These are phyloP conservation scores for Halictus ligatus DNA, from an alignment of 2,888 invertebrate species.

Conservation along the genomic window DNA sequence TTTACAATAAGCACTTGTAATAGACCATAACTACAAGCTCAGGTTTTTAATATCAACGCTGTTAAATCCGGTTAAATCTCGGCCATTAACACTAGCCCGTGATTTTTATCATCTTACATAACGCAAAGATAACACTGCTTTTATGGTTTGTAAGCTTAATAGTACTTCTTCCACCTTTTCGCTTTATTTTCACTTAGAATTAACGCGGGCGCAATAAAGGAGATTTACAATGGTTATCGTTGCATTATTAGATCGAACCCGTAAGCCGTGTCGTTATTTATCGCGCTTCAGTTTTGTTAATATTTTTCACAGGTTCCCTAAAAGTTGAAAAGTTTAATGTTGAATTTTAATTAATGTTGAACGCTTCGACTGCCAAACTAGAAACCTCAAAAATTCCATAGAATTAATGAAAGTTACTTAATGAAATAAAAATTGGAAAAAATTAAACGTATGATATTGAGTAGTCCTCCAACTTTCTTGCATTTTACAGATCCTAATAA, in stretches of 20 bases:
- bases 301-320: too few relatives aligned
- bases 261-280: not conserved
- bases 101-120: not conserved
- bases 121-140: not conserved
- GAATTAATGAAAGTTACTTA: too few relatives aligned
- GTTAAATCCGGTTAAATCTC: not conserved
- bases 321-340: too few relatives aligned
- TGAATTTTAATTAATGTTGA: too few relatives aligned
- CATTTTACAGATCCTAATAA: too few relatives aligned
- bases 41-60: not conserved
- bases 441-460: too few relatives aligned
- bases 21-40: not conserved
- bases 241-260: not conserved
- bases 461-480: too few relatives aligned
- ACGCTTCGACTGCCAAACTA: too few relatives aligned
- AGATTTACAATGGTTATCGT: not conserved
- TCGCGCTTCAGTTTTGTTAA: not conserved
- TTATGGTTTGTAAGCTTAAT: not conserved
- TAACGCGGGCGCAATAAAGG: not conserved
- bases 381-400: too few relatives aligned
- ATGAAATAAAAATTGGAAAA: too few relatives aligned
- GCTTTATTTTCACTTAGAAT: not conserved
- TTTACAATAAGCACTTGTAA: not conserved
- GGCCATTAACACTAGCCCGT: not conserved
- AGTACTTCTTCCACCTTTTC: not conserved